A percentile compares a stretch with the other conserved stretches of the same genome.
Conservation (phyloP, 92 coral and sea anemone species). For the Epizoanthus fatuus region DNA sequence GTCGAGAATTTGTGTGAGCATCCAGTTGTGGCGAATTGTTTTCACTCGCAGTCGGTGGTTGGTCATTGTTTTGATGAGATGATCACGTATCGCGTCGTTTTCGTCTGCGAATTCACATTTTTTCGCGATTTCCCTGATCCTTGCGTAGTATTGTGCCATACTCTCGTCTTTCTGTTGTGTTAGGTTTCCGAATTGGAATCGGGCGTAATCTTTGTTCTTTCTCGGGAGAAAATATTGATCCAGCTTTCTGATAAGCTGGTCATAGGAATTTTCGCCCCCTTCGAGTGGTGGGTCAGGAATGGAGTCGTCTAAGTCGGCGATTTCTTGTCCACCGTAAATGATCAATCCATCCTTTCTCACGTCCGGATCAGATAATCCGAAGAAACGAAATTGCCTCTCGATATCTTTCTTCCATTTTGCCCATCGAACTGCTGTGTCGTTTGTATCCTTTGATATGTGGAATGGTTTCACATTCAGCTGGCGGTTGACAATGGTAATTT, state of each 20-base stretch:
- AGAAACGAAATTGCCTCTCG: conserved; percentile 31
- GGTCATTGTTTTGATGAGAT: too few relatives aligned
- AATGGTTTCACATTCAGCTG: conserved; percentile 29
- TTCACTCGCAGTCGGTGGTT: too few relatives aligned
- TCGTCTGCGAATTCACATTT: conserved; percentile 20
- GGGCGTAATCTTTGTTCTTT: conserved; percentile 43
- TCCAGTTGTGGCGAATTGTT: too few relatives aligned
- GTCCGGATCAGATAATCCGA: conserved; percentile 16
- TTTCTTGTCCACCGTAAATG: conserved; percentile 46
- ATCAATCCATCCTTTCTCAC: conserved; percentile 27
- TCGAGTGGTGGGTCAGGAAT: conserved; percentile 37
- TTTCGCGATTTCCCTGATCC: conserved; percentile 31
- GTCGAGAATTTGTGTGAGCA: too few relatives aligned
- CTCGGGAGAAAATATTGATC: background rate
- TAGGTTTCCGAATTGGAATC: conserved; percentile 31
- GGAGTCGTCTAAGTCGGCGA: conserved; percentile 37
- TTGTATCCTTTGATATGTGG: conserved; percentile 11
- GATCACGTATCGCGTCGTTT: conserved; percentile 33
- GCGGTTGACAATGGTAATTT: conserved; percentile 21
- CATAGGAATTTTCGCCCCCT: too few relatives aligned
- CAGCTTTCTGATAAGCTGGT: too few relatives aligned
- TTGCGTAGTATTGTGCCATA: conserved; percentile 31
- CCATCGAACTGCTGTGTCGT: conserved; percentile 19
- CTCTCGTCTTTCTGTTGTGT: conserved; percentile 23
- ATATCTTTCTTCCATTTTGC: conserved; percentile 33